A percentile compares a stretch with the other conserved stretches of the same genome.
These are phyloP conservation scores for Acanthosoma haemorrhoidale DNA, from an alignment of 2,888 invertebrate species.

Conservation along the genomic window DNA sequence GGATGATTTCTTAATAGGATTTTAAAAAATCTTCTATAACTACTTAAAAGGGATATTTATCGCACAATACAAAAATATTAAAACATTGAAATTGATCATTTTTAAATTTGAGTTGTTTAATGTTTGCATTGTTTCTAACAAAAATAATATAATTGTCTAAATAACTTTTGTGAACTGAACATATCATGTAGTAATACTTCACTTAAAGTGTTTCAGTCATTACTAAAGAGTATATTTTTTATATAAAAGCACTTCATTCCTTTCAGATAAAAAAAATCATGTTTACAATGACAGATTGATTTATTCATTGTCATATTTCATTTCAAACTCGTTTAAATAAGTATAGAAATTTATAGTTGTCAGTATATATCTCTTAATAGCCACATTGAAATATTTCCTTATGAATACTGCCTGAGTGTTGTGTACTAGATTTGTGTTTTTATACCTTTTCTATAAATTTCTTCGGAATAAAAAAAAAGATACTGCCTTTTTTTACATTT, in stretches of 20 bases:
- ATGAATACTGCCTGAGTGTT: slow-evolving; percentile 23
- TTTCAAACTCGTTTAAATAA: neutral
- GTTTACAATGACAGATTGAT: neutral
- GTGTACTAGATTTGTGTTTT: slow-evolving; percentile 23
- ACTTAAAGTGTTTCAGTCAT: neutral
- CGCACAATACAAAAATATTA: no score
- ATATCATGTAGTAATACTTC: neutral
- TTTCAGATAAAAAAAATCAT: neutral
- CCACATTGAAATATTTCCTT: no score
- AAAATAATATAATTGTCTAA: no score
- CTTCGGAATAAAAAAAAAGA: neutral
- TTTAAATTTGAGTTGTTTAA: no score
- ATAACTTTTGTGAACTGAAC: neutral
- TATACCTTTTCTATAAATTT: slow-evolving; percentile 13
- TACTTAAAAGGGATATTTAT: no score
- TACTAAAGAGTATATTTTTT: neutral
- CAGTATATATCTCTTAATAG: no score
- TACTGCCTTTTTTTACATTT: slow-evolving; percentile 22
- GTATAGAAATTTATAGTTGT: no score
- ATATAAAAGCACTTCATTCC: no score
- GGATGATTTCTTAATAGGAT: no score
- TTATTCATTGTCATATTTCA: neutral
- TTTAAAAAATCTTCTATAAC: no score
- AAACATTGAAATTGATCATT: no score
- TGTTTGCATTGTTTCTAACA: no score